Conservation (phyloP, 2,797 vertebrate species). For the Neosalanx taihuensis region DNA sequence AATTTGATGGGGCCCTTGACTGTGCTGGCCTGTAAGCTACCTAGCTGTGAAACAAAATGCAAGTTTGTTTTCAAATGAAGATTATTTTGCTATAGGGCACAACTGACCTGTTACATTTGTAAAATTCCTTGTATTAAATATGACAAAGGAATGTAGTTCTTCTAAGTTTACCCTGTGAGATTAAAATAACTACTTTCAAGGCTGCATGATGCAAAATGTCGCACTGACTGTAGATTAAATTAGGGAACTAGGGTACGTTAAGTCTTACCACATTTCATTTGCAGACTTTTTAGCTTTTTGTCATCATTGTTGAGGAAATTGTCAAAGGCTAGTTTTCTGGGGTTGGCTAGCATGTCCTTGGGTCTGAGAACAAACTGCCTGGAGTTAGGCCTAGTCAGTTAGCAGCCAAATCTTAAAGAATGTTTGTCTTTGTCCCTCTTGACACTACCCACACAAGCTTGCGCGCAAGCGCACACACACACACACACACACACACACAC, state of each 20-base stretch:
- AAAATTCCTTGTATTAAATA: too few relatives aligned
- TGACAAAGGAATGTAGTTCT: too few relatives aligned
- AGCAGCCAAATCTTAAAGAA: conserved; percentile 11
- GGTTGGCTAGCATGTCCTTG: neutral
- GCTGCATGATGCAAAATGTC: too few relatives aligned
- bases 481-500: neutral
- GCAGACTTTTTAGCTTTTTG: neutral
- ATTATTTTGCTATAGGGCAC: neutral
- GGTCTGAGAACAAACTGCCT: neutral
- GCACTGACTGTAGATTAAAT: too few relatives aligned
- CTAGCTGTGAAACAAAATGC: conserved; percentile 16
- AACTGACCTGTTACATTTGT: too few relatives aligned
- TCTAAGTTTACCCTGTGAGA: too few relatives aligned
- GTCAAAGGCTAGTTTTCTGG: too few relatives aligned
- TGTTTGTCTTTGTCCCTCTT: neutral
- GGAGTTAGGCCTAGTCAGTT: neutral
- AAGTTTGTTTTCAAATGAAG: conserved; percentile 18
- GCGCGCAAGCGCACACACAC: neutral
- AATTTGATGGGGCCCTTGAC: conserved; percentile 16
- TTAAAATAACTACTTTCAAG: too few relatives aligned
- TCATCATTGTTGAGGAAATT: neutral
- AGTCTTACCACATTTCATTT: neutral
- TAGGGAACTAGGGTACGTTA: too few relatives aligned
- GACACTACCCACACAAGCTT: neutral
- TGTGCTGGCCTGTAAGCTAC: conserved; percentile 7